These are phyloP conservation scores for Peucedramus taeniatus DNA, from an alignment of 2,113 vertebrate species.

Conservation along the genomic window DNA sequence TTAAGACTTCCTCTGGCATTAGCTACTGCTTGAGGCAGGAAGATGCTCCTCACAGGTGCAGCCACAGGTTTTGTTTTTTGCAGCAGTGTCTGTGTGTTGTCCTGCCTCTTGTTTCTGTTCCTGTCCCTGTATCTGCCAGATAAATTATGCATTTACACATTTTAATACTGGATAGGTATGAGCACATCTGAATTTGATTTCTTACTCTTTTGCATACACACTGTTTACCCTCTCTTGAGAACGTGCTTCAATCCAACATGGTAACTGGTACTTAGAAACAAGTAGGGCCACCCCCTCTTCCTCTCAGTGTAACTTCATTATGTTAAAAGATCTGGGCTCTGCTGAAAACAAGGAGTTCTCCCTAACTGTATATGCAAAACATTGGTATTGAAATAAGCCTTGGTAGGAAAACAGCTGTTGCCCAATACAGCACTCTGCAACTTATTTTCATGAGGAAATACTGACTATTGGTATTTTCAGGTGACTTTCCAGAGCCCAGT, in stretches of 20 bases:
- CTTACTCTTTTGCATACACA: neutral
- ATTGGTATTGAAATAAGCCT: neutral
- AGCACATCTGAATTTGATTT: neutral
- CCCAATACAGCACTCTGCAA: neutral
- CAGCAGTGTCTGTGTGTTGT: neutral
- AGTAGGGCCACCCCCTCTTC: neutral
- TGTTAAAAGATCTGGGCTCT: neutral
- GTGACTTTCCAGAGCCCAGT: neutral
- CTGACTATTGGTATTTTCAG: neutral
- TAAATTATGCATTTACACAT: neutral
- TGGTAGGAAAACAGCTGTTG: neutral
- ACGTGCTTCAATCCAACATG: neutral
- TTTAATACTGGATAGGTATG: neutral
- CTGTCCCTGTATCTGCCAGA: neutral
- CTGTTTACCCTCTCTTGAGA: neutral
- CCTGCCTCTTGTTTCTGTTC: neutral
- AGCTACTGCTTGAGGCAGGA: neutral
- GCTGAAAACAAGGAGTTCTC: neutral
- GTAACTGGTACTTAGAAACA: neutral
- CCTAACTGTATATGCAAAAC: neutral
- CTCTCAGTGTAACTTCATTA: neutral
- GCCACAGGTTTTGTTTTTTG: neutral
- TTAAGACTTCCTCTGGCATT: neutral
- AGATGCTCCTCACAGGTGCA: neutral
- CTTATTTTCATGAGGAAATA: neutral